Evolutionary conservation across 2,888 invertebrate species (phyloP), one percentile per base, ranked within the genome.

Genomic region (Apamea epomidion): DNA sequence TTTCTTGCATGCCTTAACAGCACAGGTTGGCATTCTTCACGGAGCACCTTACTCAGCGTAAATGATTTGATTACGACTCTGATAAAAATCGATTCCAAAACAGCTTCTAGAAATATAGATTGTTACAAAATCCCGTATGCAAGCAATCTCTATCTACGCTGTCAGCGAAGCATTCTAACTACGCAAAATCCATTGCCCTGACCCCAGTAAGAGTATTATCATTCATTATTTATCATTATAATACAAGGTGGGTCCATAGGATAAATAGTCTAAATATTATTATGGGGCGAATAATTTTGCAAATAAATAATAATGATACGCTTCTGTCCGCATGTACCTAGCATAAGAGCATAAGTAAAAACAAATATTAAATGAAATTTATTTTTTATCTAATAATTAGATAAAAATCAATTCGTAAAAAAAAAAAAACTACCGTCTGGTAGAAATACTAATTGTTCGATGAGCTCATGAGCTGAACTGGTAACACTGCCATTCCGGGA

Each of bases 401-500:
- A 58, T 25, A 58, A 25, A 25, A 58, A 58, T n/a, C 25, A 58
- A 58, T n/a, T 25, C 14, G 58, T 29, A 58, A 12, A n/a, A 58
- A 54, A 58, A 21, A 58, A 58, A n/a, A 12, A 4, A 4, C 60
- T 72, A 72, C 72, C n/a, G 2, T 42, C 4, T 37, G 60, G 60
- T n/a, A 42, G 60, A 60, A 60, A 72, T 21, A 72, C 2, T 21
- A 60, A 74, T 75, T 65, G n/a, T 74, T 81, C 45, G 29, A 32
- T 25, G n/a, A 62, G 5, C 14, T 64, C 25, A 21, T 64, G 29
- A 37, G n/a, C n/a, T 58, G 48, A 51, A 29, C 62, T 88, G 78
- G 88, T 80, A 89, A 88, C 86, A 87, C 81, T 83, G 87, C 68
- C 68, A 84, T 77, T 86, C 75, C 80, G 77, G 78, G 62, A 68